These are phyloP conservation scores for Incurvaria masculella DNA, from an alignment of 2,888 invertebrate species.

Conservation along the genomic window DNA sequence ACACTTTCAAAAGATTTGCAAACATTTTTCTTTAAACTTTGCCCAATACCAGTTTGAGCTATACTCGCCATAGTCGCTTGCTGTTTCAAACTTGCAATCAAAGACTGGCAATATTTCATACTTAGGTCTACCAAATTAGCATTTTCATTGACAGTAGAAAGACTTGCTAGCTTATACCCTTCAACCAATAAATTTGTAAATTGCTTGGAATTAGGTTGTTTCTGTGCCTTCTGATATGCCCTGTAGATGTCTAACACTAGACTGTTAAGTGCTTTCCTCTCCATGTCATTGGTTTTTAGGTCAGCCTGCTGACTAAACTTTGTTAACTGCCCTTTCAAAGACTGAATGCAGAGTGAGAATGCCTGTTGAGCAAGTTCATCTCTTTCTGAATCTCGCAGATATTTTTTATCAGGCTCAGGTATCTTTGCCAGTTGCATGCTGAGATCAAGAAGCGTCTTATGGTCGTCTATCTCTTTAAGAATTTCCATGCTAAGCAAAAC, in stretches of 20 bases:
- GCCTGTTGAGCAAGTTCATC: slow-evolving; percentile 79
- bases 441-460: slow-evolving; percentile 74
- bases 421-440: slow-evolving; percentile 73
- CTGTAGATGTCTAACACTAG: slow-evolving; percentile 60
- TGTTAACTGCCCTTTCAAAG: slow-evolving; percentile 62
- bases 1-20: not conserved
- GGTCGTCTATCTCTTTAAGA: slow-evolving; percentile 74
- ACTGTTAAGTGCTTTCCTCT: slow-evolving; percentile 47
- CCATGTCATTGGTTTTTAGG: slow-evolving; percentile 40
- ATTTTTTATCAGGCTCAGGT: slow-evolving; percentile 87
- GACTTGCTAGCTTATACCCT: slow-evolving; percentile 64
- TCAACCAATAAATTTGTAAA: slow-evolving; percentile 66
- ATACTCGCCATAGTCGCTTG: slow-evolving; percentile 40
- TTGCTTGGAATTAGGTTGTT: slow-evolving; percentile 55
- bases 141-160: slow-evolving; percentile 60
- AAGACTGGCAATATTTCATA: slow-evolving; percentile 66
- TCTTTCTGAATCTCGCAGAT: slow-evolving; percentile 81
- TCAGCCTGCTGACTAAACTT: slow-evolving; percentile 48
- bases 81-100: slow-evolving; percentile 57
- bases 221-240: slow-evolving; percentile 66
- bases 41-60: slow-evolving; percentile 25
- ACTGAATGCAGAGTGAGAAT: slow-evolving; percentile 67
- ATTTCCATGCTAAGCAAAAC: slow-evolving; percentile 79
- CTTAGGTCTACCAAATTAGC: slow-evolving; percentile 64
- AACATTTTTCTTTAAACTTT: not conserved